Percentiles rank a stretch among this genome's conserved stretches.
Conservation (phyloP, 2,888 invertebrate species). For the Latrodectus hesperus region DNA sequence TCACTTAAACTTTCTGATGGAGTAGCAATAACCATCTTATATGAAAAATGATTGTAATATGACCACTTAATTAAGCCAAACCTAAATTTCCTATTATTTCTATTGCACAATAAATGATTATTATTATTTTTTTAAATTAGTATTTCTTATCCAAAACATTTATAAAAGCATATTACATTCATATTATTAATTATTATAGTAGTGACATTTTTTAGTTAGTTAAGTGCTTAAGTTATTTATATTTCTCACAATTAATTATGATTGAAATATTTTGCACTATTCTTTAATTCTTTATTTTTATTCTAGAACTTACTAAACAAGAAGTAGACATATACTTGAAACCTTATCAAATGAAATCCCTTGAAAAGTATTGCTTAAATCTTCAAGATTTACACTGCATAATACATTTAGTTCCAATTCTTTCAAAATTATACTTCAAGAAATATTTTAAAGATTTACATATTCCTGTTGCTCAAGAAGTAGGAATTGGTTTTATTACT, state of each 20-base stretch:
- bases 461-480: slow-evolving; percentile 71
- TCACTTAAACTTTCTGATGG: no score
- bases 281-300: slow-evolving; percentile 19
- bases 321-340: slow-evolving; percentile 84
- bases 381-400: slow-evolving; percentile 95
- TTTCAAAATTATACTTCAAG: slow-evolving; percentile 87
- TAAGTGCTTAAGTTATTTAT: background rate
- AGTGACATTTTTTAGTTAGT: background rate
- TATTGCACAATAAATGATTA: no score
- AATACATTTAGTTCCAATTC: slow-evolving; percentile 86
- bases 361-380: slow-evolving; percentile 93
- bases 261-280: background rate
- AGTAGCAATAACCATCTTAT: no score
- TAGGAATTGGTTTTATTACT: slow-evolving; percentile 1
- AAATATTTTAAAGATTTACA: slow-evolving; percentile 81
- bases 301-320: slow-evolving; percentile 78
- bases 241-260: background rate
- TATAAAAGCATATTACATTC: background rate
- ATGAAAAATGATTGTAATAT: no score
- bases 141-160: background rate
- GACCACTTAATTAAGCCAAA: no score
- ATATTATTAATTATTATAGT: background rate
- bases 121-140: background rate
- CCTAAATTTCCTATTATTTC: no score
- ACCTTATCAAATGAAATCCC: slow-evolving; percentile 88